Conservation (phyloP, 2,797 vertebrate genomes). For the Toxotes lorentzi region DNA sequence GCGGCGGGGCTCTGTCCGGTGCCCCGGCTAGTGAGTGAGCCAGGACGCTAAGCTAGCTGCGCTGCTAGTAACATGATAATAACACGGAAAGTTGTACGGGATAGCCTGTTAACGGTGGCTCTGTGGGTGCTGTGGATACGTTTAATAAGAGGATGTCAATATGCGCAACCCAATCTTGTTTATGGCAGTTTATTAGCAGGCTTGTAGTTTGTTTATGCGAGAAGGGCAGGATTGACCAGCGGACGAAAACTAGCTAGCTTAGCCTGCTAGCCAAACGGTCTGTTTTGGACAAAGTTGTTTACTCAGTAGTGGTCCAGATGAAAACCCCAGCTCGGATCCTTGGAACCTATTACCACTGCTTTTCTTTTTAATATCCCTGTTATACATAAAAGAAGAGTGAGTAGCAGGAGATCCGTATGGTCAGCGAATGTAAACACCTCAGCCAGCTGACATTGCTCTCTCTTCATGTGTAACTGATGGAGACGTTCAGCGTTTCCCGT, state of each 20-base stretch:
- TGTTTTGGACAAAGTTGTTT: conserved; percentile 40
- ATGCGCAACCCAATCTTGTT: not conserved
- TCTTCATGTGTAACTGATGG: conserved; percentile 4
- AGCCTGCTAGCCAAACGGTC: conserved; percentile 41
- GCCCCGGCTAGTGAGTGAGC: conserved; percentile 2
- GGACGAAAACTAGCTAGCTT: conserved; percentile 52
- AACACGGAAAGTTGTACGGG: conserved; percentile 65
- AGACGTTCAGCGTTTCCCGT: conserved; percentile 45
- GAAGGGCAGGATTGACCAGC: conserved; percentile 50
- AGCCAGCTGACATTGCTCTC: conserved; percentile 17
- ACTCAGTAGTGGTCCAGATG: not conserved
- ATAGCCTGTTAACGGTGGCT: not conserved
- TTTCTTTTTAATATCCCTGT: too few species aligned
- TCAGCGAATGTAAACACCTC: conserved; percentile 17
- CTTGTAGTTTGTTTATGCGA: conserved; percentile 50
- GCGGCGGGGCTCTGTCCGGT: conserved; percentile 14
- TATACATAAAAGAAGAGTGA: not conserved
- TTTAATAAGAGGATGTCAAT: not conserved
- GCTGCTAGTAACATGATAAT: conserved; percentile 60
- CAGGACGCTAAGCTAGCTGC: conserved; percentile 60
- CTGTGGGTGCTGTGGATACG: accelerated
- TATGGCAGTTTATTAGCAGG: not conserved
- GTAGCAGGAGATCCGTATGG: not conserved
- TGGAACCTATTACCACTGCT: too few species aligned
- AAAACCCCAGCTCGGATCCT: not conserved